phyloP scores from a whole-genome alignment of 2,113 vertebrate species.

The Phocoena sinus region DNA sequence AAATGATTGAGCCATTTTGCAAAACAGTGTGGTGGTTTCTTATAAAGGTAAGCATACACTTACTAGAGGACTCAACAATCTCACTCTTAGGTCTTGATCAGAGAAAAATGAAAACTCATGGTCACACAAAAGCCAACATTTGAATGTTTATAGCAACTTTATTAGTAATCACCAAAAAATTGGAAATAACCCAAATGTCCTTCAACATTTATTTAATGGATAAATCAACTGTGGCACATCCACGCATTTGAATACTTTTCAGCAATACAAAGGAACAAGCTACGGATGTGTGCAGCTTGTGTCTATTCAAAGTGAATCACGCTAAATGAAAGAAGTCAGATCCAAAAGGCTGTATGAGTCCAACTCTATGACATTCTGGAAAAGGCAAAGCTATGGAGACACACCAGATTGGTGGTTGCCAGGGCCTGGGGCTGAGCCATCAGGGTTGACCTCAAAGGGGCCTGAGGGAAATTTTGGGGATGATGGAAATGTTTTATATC shows the following conservation, averaged over 20 bases:
- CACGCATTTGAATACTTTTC: not conserved
- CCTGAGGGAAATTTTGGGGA: not conserved
- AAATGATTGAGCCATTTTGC: not conserved
- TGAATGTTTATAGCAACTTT: not conserved
- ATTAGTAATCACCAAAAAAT: not conserved
- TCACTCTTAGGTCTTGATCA: not conserved
- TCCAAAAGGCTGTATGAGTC: not conserved
- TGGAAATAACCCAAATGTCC: not conserved
- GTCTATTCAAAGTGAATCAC: not conserved
- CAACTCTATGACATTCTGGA: not conserved
- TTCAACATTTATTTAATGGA: not conserved
- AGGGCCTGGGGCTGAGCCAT: not conserved
- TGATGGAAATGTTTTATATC: not conserved
- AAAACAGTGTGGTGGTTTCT: not conserved
- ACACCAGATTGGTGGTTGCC: not conserved
- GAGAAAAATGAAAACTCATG: not conserved
- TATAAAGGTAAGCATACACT: not conserved
- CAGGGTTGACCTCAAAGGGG: not conserved
- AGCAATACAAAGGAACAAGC: not conserved
- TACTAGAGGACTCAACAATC: not conserved
- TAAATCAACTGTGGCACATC: not conserved
- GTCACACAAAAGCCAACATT: not conserved
- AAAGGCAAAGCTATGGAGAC: not conserved
- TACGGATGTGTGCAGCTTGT: rapidly evolving
- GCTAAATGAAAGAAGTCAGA: not conserved